Conservation (phyloP, 2,888 invertebrate genomes). For the Bembecia ichneumoniformis region DNA sequence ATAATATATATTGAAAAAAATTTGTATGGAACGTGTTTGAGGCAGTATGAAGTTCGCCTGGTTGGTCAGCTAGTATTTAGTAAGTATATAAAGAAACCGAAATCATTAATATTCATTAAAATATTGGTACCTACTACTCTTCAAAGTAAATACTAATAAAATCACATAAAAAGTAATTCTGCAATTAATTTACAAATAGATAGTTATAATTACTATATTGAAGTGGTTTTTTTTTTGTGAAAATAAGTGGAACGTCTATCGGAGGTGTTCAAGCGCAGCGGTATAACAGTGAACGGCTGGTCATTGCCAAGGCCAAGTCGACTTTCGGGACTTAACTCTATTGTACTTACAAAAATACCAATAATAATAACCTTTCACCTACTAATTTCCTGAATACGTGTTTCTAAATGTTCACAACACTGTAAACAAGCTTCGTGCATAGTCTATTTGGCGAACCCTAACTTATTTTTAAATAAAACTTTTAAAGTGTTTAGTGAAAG, state of each 20-base stretch:
- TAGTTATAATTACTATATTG: background rate
- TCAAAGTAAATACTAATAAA: no score
- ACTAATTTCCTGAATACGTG: conserved; percentile 12
- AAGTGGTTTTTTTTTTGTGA: background rate
- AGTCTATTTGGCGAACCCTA: background rate
- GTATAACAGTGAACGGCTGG: conserved; percentile 58
- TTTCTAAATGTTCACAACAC: conserved; percentile 4
- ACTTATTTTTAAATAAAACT: background rate
- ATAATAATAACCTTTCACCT: conserved; percentile 30
- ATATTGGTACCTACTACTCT: no score
- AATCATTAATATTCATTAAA: no score
- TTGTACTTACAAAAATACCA: conserved; percentile 20
- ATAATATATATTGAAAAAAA: no score
- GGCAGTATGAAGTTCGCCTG: no score
- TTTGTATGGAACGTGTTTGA: no score
- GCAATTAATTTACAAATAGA: background rate
- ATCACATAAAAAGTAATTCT: no score
- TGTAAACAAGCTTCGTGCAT: background rate
- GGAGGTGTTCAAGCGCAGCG: conserved; percentile 48
- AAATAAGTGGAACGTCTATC: conserved; percentile 14
- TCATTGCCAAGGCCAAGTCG: conserved; percentile 64
- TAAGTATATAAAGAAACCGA: no score
- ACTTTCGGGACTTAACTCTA: conserved; percentile 24
- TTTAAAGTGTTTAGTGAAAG: conserved; percentile 24
- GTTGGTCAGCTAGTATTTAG: no score